Evolutionary conservation across 2,113 vertebrate genomes (phyloP).

Genomic region (Cromileptes altivelis): DNA sequence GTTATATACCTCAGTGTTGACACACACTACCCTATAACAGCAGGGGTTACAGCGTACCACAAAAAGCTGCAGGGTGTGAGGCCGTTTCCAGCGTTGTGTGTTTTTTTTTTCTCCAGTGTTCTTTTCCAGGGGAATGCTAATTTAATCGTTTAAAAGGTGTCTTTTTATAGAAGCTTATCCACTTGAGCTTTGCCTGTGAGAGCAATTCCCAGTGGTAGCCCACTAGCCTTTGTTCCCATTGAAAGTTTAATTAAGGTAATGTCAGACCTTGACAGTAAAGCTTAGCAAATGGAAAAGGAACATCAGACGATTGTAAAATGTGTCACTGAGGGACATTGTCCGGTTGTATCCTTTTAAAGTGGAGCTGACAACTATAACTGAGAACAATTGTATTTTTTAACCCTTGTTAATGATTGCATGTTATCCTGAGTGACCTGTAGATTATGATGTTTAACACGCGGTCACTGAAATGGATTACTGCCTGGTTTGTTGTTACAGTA

Average conservation of each 20-base stretch:
- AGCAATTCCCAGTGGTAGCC: constrained; percentile 54
- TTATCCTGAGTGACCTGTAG: constrained; percentile 4
- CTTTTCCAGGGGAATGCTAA: constrained; percentile 61
- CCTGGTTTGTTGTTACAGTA: constrained; percentile 84
- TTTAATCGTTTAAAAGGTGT: constrained; percentile 75
- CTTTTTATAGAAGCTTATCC: constrained; percentile 72
- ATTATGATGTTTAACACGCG: constrained; percentile 28
- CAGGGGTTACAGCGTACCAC: constrained; percentile 26
- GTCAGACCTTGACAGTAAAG: constrained; percentile 54
- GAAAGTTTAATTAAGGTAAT: constrained; percentile 73
- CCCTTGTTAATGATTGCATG: constrained; percentile 23
- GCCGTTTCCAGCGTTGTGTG: constrained; percentile 7
- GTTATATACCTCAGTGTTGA: constrained; percentile 38
- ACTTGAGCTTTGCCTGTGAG: constrained; percentile 63
- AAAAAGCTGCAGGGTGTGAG: constrained; percentile 40
- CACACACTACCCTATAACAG: constrained; percentile 16
- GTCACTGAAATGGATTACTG: constrained; percentile 17
- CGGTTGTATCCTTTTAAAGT: constrained; percentile 17
- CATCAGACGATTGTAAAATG: constrained; percentile 41
- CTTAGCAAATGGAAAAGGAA: constrained; percentile 53
- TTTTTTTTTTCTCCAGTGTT: not conserved
- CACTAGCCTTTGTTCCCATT: constrained; percentile 62
- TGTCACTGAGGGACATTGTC: constrained; percentile 34
- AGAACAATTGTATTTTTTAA: constrained; percentile 20
- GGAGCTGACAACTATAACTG: constrained; percentile 34